Evolutionary conservation across 2,113 vertebrate genomes (phyloP), one percentile per base, ranked within the genome.

Genomic region (Crotalus viridis): DNA sequence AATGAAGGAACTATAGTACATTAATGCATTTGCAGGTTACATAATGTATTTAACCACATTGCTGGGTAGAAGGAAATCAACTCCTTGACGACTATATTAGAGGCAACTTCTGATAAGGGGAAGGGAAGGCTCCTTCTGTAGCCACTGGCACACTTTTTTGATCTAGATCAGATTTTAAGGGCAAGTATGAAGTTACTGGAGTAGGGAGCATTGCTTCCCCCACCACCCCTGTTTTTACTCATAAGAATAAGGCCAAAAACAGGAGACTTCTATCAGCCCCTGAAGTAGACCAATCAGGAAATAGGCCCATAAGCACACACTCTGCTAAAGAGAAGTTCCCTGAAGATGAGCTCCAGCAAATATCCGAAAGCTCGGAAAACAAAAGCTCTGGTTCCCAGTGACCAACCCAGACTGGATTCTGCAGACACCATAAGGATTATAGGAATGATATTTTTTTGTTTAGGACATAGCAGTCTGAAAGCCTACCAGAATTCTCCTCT

Each of bases 21-120:
- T 85, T 93, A 90, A 39, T 22, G 39, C 89, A 55, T 54, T 6
- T 85, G 28, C 69, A 1, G 12, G 24, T 96, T 95, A 56, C 51
- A n/a, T 86, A 86, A n/a, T 2, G 1, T 46, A 52, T 17, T 94
- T 90, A 94, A 96, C 81, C 4, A n/a, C 26, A 0, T 0, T 3
- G 81, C 52, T 92, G 19, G 89, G 59, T n/a, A 85, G 28, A 0
- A 0, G 33, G 54, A 55, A 92, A 91, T 56, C 51, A 69, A 54
- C 5, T 33, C 64, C 28, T 69, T 33, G 64, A 74, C 33, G 13
- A 74, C 64, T 74, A 3, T 74, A 39, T 74, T 74, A 33, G 13
- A 74, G 5, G 13, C 69, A 74, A 17, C 69, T 74, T 17, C n/a
- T 74, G n/a, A 39, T 17, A 74, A 15, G 33, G n/a, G 69, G 69